phyloP scores from a whole-genome alignment of 2,113 vertebrate genomes.

The Sylvilagus bachmani region DNA sequence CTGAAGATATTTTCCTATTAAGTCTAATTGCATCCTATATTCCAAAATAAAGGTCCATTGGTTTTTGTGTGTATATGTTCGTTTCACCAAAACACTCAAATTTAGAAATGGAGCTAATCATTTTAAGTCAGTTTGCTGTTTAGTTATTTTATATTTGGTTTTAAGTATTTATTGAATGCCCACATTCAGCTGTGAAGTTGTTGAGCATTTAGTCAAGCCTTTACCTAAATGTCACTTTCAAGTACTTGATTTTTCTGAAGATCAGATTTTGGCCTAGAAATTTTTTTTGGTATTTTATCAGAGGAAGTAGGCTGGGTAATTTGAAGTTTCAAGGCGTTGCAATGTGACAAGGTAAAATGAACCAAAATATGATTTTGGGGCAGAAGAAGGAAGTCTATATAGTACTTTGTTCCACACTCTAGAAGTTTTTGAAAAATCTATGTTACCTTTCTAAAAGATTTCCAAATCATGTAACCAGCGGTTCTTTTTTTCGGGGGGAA shows the following conservation, averaged over 20 bases:
- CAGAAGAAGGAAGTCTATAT: constrained; percentile 3
- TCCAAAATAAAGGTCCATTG: constrained; percentile 39
- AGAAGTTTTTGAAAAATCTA: constrained; percentile 40
- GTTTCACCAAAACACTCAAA: neutral
- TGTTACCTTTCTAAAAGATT: constrained; percentile 42
- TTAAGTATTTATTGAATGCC: constrained; percentile 33
- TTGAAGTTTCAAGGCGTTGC: constrained; percentile 29
- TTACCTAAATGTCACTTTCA: constrained; percentile 26
- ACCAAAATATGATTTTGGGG: constrained; percentile 9
- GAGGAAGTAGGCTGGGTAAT: neutral
- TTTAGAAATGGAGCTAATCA: constrained; percentile 34
- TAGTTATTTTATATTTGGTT: constrained; percentile 43
- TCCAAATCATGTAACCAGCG: constrained; percentile 14
- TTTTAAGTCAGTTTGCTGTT: neutral
- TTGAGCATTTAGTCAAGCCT: neutral
- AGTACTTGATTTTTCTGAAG: constrained; percentile 12
- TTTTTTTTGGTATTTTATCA: constrained; percentile 9
- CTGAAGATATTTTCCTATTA: constrained; percentile 59
- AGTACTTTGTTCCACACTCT: constrained; percentile 38
- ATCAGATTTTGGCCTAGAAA: constrained; percentile 1
- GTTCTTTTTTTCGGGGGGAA: neutral
- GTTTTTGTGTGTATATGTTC: neutral
- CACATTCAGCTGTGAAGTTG: neutral
- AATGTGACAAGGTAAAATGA: constrained; percentile 34
- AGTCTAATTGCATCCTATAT: constrained; percentile 44